Base-by-base conservation (phyloP, 2,797 vertebrate species). In the Selene dorsalis region DNA sequence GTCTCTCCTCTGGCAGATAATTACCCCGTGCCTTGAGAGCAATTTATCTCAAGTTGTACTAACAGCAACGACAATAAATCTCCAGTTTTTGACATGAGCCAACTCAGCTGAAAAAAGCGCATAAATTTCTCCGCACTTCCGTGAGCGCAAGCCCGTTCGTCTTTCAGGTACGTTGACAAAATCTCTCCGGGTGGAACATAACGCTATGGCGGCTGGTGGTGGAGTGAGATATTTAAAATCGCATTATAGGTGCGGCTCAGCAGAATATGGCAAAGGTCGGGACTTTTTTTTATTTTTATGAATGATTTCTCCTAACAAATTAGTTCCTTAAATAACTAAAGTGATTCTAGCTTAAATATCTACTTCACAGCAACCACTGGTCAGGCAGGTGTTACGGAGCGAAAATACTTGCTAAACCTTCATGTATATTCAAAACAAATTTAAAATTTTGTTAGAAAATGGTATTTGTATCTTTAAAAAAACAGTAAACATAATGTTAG, bases 101-200 rank as follows among this genome's bases (percentile, higher is more conserved):
- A 89, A 86, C 73, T 88, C 80, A 85, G 73, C 78, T 84, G 48
- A 69, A 89, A 87, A 78, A 55, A 55, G 79, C 81, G 79, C 87
- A 90, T 60, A 79, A 84, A 57, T 81, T 68, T 73, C 77, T 81
- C 84, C 70, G 86, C 85, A 90, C 89, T 91, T 91, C 89, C 87
- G 80, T 6, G 67, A 3, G 73, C 88, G 87, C 87, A 87, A 17
- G 45, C 83, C 64, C 84, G 35, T 48, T 41, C 1, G 60, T 22
- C 56, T 38, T 12, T 4, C 18, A 1, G 69, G 88, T 93, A 55
- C 92, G 68, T 76, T 26, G 35, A 24, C 50, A 53, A 89, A 92
- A 87, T 76, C 39, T 4, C 0, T 85, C 89, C 91, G 93, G 77
- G 76, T 77, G 66, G 57, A 87, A 88, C 50, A 69, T 1, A 6